A percentile compares a stretch with the other conserved stretches of the same genome.
These are phyloP conservation scores for Melanotaenia trifasciata DNA, from an alignment of 2,797 vertebrate species.

Conservation along the genomic window DNA sequence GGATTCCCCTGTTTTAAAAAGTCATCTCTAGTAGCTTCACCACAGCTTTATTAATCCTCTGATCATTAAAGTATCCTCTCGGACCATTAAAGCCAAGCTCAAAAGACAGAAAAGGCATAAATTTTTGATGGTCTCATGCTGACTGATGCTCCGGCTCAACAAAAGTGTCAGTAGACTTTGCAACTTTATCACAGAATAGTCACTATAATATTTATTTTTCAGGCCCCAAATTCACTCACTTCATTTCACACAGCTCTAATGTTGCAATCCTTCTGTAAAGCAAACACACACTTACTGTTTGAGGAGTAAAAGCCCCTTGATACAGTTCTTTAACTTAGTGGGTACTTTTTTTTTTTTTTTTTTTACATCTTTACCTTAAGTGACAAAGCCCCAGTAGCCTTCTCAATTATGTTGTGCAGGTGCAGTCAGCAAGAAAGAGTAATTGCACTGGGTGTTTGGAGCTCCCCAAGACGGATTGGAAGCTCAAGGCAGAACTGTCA, in stretches of 20 bases:
- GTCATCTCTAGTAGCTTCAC: slow-evolving; percentile 23
- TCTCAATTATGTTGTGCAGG: slow-evolving; percentile 81
- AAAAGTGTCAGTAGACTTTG: slow-evolving; percentile 16
- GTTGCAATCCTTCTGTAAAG: slow-evolving; percentile 34
- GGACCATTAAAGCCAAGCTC: slow-evolving; percentile 33
- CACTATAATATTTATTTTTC: slow-evolving; percentile 4
- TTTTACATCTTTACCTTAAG: slow-evolving; percentile 79
- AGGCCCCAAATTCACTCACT: slow-evolving; percentile 10
- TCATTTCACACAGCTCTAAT: neutral
- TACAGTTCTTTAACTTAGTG: slow-evolving; percentile 57
- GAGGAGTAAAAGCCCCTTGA: slow-evolving; percentile 43
- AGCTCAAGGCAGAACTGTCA: slow-evolving; percentile 76
- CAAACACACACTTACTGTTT: slow-evolving; percentile 13
- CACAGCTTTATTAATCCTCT: slow-evolving; percentile 68
- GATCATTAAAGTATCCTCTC: slow-evolving; percentile 63
- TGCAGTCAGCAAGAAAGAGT: slow-evolving; percentile 83
- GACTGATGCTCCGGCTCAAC: neutral
- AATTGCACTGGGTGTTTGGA: slow-evolving; percentile 80
- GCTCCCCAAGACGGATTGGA: slow-evolving; percentile 74
- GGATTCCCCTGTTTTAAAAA: slow-evolving; percentile 45
- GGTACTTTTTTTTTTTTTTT: slow-evolving; percentile 30
- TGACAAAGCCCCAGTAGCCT: slow-evolving; percentile 76
- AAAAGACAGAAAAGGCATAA: neutral
- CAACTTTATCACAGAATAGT: slow-evolving; percentile 35
- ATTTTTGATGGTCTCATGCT: neutral